Evolutionary conservation across 2,113 vertebrate genomes (phyloP).

Genomic region (Pristiophorus japonicus): DNA sequence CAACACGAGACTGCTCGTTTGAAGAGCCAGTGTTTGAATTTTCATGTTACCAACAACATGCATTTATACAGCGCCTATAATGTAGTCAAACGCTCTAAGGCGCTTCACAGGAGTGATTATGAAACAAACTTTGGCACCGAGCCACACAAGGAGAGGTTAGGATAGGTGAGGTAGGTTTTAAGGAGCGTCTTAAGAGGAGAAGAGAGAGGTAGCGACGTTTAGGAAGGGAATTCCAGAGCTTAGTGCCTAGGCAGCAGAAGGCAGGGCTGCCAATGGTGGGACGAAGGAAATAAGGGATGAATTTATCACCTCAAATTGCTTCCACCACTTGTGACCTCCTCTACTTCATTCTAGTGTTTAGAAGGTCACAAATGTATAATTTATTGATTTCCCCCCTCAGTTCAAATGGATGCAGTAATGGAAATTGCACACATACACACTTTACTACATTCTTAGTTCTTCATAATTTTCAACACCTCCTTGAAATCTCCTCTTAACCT

Average conservation of each 20-base stretch:
- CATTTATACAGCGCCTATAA: too few relatives aligned
- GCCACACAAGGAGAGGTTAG: not conserved
- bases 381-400: not conserved
- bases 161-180: not conserved
- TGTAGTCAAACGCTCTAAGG: too few relatives aligned
- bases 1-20: not conserved
- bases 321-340: not conserved
- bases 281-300: not conserved
- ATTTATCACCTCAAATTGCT: not conserved
- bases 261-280: not conserved
- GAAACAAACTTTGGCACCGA: not conserved
- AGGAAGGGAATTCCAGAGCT: not conserved
- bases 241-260: not conserved
- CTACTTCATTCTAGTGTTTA: not conserved
- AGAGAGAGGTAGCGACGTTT: not conserved
- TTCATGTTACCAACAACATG: too few relatives aligned
- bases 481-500: not conserved
- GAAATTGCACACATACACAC: not conserved
- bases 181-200: not conserved
- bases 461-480: not conserved
- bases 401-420: not conserved
- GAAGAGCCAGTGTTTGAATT: not conserved
- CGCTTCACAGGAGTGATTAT: too few relatives aligned
- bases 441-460: not conserved
- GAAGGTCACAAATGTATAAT: not conserved